Base-by-base conservation (phyloP, 2,888 invertebrate species). In the Spisula solida region DNA sequence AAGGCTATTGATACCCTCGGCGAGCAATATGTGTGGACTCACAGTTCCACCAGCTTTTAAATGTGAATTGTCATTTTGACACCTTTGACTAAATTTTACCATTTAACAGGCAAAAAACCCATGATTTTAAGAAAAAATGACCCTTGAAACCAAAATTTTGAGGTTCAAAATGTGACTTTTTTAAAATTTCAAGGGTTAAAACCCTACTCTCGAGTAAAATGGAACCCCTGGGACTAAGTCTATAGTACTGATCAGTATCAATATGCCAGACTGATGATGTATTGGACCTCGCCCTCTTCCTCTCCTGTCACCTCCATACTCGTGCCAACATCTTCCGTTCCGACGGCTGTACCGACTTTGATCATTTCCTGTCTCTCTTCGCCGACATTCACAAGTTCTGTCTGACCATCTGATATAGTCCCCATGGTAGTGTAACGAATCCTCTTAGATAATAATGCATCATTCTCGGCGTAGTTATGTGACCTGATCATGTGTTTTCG, bases 401-500 rank as follows among this genome's bases (percentile, higher is more conserved):
- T 12, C 60, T 66, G 60, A 75, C 75, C 75, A 75, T 31, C 75
- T 6, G 4, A 5, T 41, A 41, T 41, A 10, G 25, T 31, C 31
- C 25, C 60, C n/a, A 25, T 34, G 31, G 5, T 75, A 8, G 20
- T 56, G 34, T n/a, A 85, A n/a, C 79, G 78, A 14, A 41, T 25
- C 20, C 56, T 55, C 56, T 85, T 85, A n/a, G 85, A 51, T 18
- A 85, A 51, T 20, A 85, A 51, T 56, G 51, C 85, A 79, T 85
- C 79, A 56, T 85, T 56, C 56, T 85, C 56, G 56, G 41, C 56
- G 18, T 55, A 55, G 6, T 79, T 41, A 18, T 91, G 91, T 12
- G 60, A 56, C 51, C 81, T 85, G 8, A 78, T 80, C 51, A 91
- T 56, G 51, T 91, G 91, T 18, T 56, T 56, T 1, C 85, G 83